phyloP scores from a whole-genome alignment of 2,113 vertebrate genomes.

The Callipepla squamata region DNA sequence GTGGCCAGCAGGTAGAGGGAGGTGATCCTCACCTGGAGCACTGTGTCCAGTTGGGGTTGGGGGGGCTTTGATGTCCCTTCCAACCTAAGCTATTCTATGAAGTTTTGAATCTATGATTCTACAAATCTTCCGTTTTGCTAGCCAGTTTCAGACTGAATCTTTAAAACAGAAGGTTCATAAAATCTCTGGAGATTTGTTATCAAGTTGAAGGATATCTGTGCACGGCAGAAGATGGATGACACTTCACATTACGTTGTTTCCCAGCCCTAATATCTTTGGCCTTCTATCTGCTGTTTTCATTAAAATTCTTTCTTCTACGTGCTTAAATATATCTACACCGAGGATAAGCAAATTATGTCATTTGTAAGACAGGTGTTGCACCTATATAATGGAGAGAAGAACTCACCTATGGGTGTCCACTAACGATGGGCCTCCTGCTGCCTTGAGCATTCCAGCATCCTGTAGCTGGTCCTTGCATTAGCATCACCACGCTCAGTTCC shows the following conservation, averaged over 20 bases:
- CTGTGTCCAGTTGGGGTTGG: too few relatives aligned
- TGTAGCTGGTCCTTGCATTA: background rate
- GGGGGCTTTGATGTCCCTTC: too few relatives aligned
- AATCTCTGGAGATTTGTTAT: background rate
- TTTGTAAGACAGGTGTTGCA: background rate
- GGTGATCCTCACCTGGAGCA: too few relatives aligned
- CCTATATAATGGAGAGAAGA: background rate
- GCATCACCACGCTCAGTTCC: background rate
- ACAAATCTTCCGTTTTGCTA: background rate
- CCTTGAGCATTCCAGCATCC: background rate
- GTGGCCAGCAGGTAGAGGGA: too few relatives aligned
- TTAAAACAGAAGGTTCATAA: background rate
- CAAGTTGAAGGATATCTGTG: background rate
- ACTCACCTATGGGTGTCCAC: background rate
- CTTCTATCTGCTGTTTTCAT: background rate
- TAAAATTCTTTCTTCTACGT: background rate
- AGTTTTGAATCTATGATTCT: too few relatives aligned
- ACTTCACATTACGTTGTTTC: background rate
- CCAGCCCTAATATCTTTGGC: background rate
- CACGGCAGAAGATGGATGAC: background rate
- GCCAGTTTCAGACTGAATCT: background rate
- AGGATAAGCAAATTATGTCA: background rate
- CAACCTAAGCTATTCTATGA: too few relatives aligned
- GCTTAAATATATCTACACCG: background rate
- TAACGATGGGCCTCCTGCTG: background rate